Conservation (phyloP, 2,888 invertebrate species). For the Diogma glabrata region DNA sequence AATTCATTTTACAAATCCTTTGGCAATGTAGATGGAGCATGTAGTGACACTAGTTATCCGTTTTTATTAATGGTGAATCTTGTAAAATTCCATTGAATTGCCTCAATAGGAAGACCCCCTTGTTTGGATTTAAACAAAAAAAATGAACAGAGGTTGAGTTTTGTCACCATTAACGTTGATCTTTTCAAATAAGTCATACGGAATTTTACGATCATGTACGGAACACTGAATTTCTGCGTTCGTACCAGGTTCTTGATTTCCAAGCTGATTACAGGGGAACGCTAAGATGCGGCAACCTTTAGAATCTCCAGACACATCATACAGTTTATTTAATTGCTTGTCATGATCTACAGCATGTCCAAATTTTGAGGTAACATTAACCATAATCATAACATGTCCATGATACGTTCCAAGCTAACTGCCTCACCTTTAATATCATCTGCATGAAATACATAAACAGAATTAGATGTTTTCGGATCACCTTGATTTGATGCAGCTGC, state of each 20-base stretch:
- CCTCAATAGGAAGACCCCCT: too few relatives aligned
- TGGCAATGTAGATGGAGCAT: too few relatives aligned
- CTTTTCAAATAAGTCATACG: conserved; percentile 51
- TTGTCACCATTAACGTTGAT: conserved; percentile 59
- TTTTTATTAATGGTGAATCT: too few relatives aligned
- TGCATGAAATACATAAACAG: conserved; percentile 13
- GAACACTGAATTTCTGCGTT: conserved; percentile 48
- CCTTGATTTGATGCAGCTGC: conserved; percentile 14
- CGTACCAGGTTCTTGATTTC: conserved; percentile 50
- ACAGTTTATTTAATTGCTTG: conserved; percentile 42
- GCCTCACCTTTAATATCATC: conserved; percentile 13
- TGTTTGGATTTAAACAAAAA: too few relatives aligned
- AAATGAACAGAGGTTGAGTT: conserved; percentile 56
- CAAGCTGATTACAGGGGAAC: conserved; percentile 71
- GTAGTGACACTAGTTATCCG: too few relatives aligned
- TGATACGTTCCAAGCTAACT: conserved; percentile 29
- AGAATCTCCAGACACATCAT: conserved; percentile 39
- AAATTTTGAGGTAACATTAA: conserved; percentile 50
- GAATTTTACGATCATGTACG: conserved; percentile 32
- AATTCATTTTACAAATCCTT: too few relatives aligned
- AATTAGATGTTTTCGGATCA: conserved; percentile 12
- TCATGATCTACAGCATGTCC: conserved; percentile 45
- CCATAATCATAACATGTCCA: conserved; percentile 44
- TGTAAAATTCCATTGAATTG: too few relatives aligned
- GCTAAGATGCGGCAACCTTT: conserved; percentile 51